Base-by-base conservation (phyloP, 2,888 invertebrate genomes). In the Caenorhabditis becei region DNA sequence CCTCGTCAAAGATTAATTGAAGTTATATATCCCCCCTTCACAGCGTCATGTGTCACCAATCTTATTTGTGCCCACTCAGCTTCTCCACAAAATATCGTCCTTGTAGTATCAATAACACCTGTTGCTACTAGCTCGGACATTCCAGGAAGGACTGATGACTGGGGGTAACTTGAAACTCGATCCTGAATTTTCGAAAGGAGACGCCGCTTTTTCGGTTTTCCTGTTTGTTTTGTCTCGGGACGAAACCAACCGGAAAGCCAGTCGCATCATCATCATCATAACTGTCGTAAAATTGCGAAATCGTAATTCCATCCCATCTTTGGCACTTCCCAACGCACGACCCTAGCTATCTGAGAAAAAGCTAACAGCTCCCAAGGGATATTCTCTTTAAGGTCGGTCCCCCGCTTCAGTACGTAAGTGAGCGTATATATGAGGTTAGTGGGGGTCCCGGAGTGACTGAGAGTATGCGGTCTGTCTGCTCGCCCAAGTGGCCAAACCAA, bases 1-100 rank as follows among this genome's bases (percentile, higher is more conserved):
- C 59, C 51, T 66, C 61, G 75, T 66, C 75, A 75, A 75, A 75
- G 75, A 75, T 75, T 75, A 75, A 75, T 75, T 67, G 75, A 75
- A 75, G 75, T 75, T 75, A 75, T 75, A 75, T 75, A 75, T 65
- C 75, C 47, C 66, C 20, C 56, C 47, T 58, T 61, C 65, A 20
- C 32, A 23, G 53, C 66, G 75, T 75, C 75, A 75, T 75, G 75
- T 75, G 75, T 75, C 66, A 75, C 58, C 41, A 47, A 49, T 47
- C 41, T 20, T 51, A 51, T 61, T 26, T 41, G 56, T 58, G 65
- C 65, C 65, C 49, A 51, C 66, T 54, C 59, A 23, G 41, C 59
- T 14, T 61, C 51, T 18, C 35, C 49, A 65, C 72, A 65, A 74
- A 65, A 66, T 74, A 74, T 59, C 63, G 63, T 72, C 28, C 53